Evolutionary conservation across 2,888 invertebrate genomes (phyloP).

Genomic region (Rhodophaea formosa): DNA sequence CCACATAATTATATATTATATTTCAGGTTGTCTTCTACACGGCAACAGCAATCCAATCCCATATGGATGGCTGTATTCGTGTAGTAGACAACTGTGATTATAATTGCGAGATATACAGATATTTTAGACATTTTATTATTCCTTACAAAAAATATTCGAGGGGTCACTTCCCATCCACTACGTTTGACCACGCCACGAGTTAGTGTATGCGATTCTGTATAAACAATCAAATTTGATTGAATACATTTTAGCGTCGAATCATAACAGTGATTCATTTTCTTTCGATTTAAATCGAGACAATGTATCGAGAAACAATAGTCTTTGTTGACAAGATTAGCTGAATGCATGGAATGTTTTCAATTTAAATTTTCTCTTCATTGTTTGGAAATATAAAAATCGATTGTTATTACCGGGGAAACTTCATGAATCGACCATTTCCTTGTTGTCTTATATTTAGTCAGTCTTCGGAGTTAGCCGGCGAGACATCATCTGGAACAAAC

Average conservation of each 20-base stretch:
- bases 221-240: constrained; percentile 74
- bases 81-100: too few species aligned
- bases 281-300: constrained; percentile 75
- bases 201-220: constrained; percentile 39
- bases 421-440: constrained; percentile 68
- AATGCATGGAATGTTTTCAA: constrained; percentile 77
- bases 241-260: constrained; percentile 74
- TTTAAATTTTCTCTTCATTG: constrained; percentile 74
- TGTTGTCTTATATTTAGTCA: constrained; percentile 64
- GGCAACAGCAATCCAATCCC: too few species aligned
- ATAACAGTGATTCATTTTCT: constrained; percentile 78
- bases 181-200: background rate
- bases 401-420: constrained; percentile 54
- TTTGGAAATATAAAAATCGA: constrained; percentile 60
- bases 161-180: background rate
- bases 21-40: too few species aligned
- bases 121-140: too few species aligned
- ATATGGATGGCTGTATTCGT: too few species aligned
- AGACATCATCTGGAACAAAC: constrained; percentile 67
- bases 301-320: constrained; percentile 76
- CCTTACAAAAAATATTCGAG: too few species aligned
- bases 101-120: too few species aligned
- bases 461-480: constrained; percentile 67
- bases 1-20: too few species aligned
- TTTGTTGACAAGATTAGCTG: constrained; percentile 80